Conservation (phyloP, 1,140 invertebrate genomes). For the Calephelis virginiensis region DNA sequence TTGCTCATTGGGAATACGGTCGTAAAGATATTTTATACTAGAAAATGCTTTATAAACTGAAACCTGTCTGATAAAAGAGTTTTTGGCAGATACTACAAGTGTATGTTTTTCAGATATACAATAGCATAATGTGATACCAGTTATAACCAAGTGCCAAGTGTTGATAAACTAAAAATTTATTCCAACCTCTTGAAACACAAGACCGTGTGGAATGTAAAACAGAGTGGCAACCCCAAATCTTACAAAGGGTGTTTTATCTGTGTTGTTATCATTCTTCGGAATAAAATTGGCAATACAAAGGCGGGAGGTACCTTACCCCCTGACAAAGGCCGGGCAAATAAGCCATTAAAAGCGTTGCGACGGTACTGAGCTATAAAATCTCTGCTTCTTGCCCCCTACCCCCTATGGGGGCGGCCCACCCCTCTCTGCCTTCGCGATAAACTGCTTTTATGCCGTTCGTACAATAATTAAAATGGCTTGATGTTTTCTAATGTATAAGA, state of each 20-base stretch:
- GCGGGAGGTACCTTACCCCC: conserved; percentile 48
- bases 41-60: no score
- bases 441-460: conserved; percentile 69
- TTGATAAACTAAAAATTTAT: no score
- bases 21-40: no score
- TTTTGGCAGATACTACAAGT: no score
- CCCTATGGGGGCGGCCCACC: conserved; percentile 32
- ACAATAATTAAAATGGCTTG: conserved; percentile 74
- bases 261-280: conserved; percentile 59
- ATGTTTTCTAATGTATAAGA: conserved; percentile 64
- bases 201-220: conserved; percentile 12
- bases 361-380: conserved; percentile 70
- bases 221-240: conserved; percentile 13
- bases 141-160: no score
- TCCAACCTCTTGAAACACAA: conserved; percentile 10
- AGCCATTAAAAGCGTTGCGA: conserved; percentile 74
- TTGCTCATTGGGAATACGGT: no score
- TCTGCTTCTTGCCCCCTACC: conserved; percentile 65
- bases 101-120: no score
- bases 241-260: conserved; percentile 35
- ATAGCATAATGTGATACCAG: no score
- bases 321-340: conserved; percentile 69
- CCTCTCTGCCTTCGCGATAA: conserved; percentile 49
- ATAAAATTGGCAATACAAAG: conserved; percentile 70
- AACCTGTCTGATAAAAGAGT: no score